phyloP scores from a whole-genome alignment of 2,797 vertebrate genomes.

The Clarias platycephalus region DNA sequence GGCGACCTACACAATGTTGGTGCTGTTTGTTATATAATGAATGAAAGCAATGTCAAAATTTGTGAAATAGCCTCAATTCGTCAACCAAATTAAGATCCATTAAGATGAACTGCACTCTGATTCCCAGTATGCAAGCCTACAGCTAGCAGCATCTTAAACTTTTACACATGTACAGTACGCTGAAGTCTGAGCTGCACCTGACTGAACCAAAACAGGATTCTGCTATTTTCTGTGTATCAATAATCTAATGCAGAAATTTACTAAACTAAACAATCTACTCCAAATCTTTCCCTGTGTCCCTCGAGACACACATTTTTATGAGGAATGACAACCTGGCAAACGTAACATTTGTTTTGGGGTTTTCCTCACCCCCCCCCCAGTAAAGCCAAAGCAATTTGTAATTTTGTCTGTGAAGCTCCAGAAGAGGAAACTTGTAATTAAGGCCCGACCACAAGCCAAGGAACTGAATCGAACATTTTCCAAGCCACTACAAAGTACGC shows the following conservation, averaged over 20 bases:
- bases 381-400: constrained; percentile 57
- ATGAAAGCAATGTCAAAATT: not conserved
- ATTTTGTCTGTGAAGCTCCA: constrained; percentile 50
- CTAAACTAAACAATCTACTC: not conserved
- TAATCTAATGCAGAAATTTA: not conserved
- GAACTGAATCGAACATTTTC: constrained; percentile 34
- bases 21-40: not conserved
- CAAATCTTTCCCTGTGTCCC: not conserved
- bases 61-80: not conserved
- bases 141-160: not conserved
- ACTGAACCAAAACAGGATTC: not conserved
- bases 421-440: constrained; percentile 56
- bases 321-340: constrained; percentile 8
- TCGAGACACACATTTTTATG: not conserved
- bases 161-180: not conserved
- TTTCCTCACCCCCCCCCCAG: constrained; percentile 14
- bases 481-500: constrained; percentile 49
- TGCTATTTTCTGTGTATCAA: not conserved
- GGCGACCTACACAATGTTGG: too few species aligned
- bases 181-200: not conserved
- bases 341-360: constrained; percentile 46
- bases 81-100: not conserved
- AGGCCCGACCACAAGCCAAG: constrained; percentile 41
- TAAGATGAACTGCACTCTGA: not conserved
- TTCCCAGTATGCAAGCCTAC: not conserved